Evolutionary conservation across 2,888 invertebrate genomes (phyloP).

Genomic region (Ophion ellenae): DNA sequence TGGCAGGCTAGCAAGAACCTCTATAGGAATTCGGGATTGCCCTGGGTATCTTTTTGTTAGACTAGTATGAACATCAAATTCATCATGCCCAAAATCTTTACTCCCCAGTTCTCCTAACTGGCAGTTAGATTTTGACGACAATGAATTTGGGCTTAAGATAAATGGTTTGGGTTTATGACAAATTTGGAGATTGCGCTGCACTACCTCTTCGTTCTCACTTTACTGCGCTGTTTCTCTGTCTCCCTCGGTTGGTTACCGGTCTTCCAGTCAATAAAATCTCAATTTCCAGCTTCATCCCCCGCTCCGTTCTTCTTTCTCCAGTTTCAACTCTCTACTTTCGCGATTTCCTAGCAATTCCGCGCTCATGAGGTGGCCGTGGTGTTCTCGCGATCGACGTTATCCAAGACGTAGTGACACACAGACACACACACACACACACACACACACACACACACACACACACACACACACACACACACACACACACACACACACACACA

Average conservation of each 20-base stretch:
- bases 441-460: too few species aligned
- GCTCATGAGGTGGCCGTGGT: constrained; percentile 25
- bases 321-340: constrained; percentile 15
- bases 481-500: background rate
- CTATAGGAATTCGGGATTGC: too few species aligned
- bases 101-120: too few species aligned
- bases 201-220: background rate
- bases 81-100: too few species aligned
- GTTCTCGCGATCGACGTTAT: constrained; percentile 54
- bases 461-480: constrained; percentile 4
- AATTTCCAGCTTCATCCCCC: constrained; percentile 54
- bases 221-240: constrained; percentile 17
- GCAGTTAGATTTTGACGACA: too few species aligned
- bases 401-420: constrained; percentile 22
- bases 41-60: too few species aligned
- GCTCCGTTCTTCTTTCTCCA: background rate
- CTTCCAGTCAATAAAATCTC: constrained; percentile 65
- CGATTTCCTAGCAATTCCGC: constrained; percentile 23
- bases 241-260: constrained; percentile 36
- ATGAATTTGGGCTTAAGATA: background rate
- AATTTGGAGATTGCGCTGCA: constrained; percentile 1
- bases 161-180: background rate
- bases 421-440: background rate
- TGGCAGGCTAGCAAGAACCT: too few species aligned
- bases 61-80: too few species aligned